These are phyloP conservation scores for Ormyrus labotus DNA, from an alignment of 2,888 invertebrate species.

Conservation along the genomic window DNA sequence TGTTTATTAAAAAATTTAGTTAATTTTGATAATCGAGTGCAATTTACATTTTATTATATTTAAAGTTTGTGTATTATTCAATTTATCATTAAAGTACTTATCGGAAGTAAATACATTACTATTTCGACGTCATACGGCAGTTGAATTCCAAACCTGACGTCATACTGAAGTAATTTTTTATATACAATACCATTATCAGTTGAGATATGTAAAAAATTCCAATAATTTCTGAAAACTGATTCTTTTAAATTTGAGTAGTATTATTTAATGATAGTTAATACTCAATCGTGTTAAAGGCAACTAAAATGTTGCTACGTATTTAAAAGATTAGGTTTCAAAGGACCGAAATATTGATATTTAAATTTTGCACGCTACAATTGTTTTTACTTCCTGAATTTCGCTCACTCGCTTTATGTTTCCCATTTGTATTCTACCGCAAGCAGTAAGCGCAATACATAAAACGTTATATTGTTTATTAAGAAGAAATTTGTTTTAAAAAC, in stretches of 20 bases:
- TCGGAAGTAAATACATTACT: background rate
- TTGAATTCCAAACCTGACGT: conserved; percentile 30
- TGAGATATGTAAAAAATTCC: background rate
- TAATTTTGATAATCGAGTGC: no score
- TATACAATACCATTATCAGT: conserved; percentile 9
- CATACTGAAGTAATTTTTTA: conserved; percentile 25
- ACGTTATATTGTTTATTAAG: conserved; percentile 13
- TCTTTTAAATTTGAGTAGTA: background rate
- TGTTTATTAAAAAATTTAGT: no score
- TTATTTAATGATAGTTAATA: background rate
- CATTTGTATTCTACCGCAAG: background rate
- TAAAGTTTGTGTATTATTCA: no score
- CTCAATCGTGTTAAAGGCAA: background rate
- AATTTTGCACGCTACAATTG: background rate
- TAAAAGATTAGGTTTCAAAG: background rate
- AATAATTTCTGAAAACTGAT: background rate
- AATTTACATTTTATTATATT: no score
- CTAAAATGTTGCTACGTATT: background rate
- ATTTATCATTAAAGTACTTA: no score
- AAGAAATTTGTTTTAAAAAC: conserved; percentile 42
- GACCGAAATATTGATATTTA: background rate
- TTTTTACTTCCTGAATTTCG: conserved; percentile 24
- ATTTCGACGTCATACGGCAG: conserved; percentile 1
- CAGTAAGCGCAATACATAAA: conserved; percentile 6
- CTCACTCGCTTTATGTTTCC: background rate